Evolutionary conservation across 1,140 invertebrate genomes (phyloP).

Genomic region (Plectrocnemia conspersa): DNA sequence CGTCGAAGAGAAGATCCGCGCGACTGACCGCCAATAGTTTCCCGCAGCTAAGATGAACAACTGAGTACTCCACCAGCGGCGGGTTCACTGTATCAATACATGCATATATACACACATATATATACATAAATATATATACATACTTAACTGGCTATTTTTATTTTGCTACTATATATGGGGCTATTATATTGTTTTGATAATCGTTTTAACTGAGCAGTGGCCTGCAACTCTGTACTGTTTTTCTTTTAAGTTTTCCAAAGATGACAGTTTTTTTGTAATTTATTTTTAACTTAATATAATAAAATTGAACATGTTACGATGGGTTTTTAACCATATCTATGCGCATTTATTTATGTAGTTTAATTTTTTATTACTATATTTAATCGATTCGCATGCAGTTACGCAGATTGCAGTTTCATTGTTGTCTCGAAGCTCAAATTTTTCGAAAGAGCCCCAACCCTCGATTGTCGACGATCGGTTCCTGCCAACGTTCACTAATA

Average conservation of each 20-base stretch:
- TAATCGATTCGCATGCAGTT: background rate
- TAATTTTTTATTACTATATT: background rate
- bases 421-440: slow-evolving; percentile 13
- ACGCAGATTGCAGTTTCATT: slow-evolving; percentile 7
- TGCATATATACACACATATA: no score
- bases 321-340: background rate
- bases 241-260: background rate
- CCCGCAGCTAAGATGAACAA: slow-evolving; percentile 6
- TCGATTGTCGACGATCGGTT: background rate
- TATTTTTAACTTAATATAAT: slow-evolving; percentile 2
- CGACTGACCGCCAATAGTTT: slow-evolving; percentile 82
- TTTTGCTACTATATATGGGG: slow-evolving; percentile 15
- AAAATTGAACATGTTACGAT: slow-evolving; percentile 1
- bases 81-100: slow-evolving; percentile 21
- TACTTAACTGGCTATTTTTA: slow-evolving; percentile 6
- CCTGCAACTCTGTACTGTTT: slow-evolving; percentile 12
- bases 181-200: slow-evolving; percentile 14
- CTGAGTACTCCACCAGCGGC: slow-evolving; percentile 8
- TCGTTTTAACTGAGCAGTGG: slow-evolving; percentile 5
- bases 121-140: no score
- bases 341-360: background rate
- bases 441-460: background rate
- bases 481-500: no score
- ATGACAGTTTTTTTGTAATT: slow-evolving; percentile 7
- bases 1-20: slow-evolving; percentile 86